Evolutionary conservation across 2,888 invertebrate genomes (phyloP), one percentile per base, ranked within the genome.

Genomic region (Heteropelma amictum): DNA sequence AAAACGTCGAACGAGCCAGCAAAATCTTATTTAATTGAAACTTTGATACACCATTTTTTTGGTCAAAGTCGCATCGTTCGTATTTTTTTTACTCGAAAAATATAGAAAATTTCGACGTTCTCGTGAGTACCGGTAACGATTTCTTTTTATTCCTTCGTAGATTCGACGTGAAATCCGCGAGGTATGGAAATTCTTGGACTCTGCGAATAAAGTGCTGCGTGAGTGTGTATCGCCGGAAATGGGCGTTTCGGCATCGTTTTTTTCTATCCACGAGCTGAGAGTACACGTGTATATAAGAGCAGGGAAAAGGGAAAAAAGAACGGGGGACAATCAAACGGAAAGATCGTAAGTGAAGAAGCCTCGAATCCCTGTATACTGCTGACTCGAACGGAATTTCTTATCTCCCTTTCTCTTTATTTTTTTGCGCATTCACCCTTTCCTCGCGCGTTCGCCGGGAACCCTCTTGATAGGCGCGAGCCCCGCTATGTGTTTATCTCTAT

Each of bases 171-270:
- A 58, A 42, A 58, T 42, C 17, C 21, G 30, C 19, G 17, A 12
- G 26, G 28, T 8, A 2, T 17, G 4, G 30, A 45, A 45, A 12
- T 30, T 60, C 45, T 40, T 72, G 72, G 28, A 21, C 26, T 14
- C 6, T 7, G 58, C 58, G 72, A 78, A 77, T 77, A 74, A 79
- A 81, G 73, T 67, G 77, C 54, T 63, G 67, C 30, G 21, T 6
- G 33, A 5, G 33, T 17, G 42, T n/a, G 33, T 61, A 82, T 81
- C 80, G 80, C 83, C 82, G 88, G 87, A 88, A 88, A 84, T 88
- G 85, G 88, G 87, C 88, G 88, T 80, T 85, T 83, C 87, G 78
- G 78, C 69, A 77, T 81, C 82, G 78, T 76, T 71, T 68, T n/a
- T n/a, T 76, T 64, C 19, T 58, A 49, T 58, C 33, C 47, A 38